phyloP scores from a whole-genome alignment of 2,797 vertebrate species.

The Periparus ater region DNA sequence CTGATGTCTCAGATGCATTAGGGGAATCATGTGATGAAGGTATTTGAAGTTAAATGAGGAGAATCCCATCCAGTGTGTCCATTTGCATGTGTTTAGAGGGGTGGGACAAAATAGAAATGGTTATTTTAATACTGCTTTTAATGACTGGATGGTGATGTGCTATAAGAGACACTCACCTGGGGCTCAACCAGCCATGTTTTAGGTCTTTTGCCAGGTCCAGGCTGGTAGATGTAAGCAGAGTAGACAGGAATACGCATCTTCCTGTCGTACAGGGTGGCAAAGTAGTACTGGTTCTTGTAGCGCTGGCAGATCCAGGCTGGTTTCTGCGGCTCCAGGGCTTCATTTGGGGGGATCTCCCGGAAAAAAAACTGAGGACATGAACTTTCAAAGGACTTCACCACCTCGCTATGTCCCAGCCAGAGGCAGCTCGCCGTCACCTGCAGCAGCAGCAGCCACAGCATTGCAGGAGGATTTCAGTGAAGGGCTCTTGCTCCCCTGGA shows the following conservation, averaged over 20 bases:
- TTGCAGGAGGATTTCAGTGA: accelerated
- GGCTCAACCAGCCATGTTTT: slow-evolving; percentile 17
- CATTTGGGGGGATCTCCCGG: background rate
- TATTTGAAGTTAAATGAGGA: background rate
- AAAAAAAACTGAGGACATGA: slow-evolving; percentile 60
- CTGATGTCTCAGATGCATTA: background rate
- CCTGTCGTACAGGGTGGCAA: slow-evolving; percentile 50
- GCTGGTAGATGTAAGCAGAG: slow-evolving; percentile 55
- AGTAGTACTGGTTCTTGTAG: slow-evolving; percentile 49
- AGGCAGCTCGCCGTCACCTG: background rate
- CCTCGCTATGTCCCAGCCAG: background rate
- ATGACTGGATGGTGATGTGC: background rate
- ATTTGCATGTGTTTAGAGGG: background rate
- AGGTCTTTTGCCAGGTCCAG: background rate
- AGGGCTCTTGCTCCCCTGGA: background rate
- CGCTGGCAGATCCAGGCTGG: slow-evolving; percentile 56
- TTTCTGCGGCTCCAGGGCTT: background rate
- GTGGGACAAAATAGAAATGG: background rate
- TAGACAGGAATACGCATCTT: background rate
- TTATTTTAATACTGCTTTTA: background rate
- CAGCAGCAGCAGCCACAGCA: slow-evolving; percentile 39
- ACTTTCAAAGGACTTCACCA: slow-evolving; percentile 35
- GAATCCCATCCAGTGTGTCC: background rate
- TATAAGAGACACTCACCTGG: slow-evolving; percentile 19
- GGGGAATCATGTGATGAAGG: background rate